A percentile compares a stretch with the other conserved stretches of the same genome.
These are phyloP conservation scores for Amblyornis subalaris DNA, from an alignment of 2,113 vertebrate species.

Conservation along the genomic window DNA sequence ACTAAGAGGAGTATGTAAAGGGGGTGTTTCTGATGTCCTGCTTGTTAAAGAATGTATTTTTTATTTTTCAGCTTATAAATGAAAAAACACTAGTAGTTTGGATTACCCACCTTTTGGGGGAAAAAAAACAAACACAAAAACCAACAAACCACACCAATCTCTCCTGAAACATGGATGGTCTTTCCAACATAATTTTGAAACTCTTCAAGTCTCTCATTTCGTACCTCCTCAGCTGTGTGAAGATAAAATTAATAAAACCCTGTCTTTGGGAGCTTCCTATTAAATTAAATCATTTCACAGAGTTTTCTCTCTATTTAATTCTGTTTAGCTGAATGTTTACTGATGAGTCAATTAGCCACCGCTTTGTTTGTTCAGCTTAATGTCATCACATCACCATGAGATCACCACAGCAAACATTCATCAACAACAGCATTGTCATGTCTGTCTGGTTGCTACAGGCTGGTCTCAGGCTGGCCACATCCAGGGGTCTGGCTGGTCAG, in stretches of 20 bases:
- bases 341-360: slow-evolving; percentile 34
- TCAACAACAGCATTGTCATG: neutral
- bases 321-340: slow-evolving; percentile 39
- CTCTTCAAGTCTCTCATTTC: neutral
- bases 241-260: neutral
- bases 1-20: neutral
- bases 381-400: slow-evolving; percentile 34
- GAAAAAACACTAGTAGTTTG: neutral
- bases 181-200: neutral
- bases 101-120: neutral
- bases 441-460: neutral
- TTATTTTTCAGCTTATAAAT: neutral
- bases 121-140: neutral
- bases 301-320: slow-evolving; percentile 17
- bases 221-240: neutral
- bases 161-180: neutral
- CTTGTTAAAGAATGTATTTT: neutral
- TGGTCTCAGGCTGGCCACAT: neutral
- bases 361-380: slow-evolving; percentile 48
- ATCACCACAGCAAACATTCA: slow-evolving; percentile 1
- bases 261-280: neutral
- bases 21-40: neutral
- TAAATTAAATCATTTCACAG: slow-evolving; percentile 5
- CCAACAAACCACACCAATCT: neutral
- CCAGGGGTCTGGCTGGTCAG: neutral